A percentile compares a stretch with the other conserved stretches of the same genome.
These are phyloP conservation scores for Arctia plantaginis DNA, from an alignment of 2,888 invertebrate species.

Conservation along the genomic window DNA sequence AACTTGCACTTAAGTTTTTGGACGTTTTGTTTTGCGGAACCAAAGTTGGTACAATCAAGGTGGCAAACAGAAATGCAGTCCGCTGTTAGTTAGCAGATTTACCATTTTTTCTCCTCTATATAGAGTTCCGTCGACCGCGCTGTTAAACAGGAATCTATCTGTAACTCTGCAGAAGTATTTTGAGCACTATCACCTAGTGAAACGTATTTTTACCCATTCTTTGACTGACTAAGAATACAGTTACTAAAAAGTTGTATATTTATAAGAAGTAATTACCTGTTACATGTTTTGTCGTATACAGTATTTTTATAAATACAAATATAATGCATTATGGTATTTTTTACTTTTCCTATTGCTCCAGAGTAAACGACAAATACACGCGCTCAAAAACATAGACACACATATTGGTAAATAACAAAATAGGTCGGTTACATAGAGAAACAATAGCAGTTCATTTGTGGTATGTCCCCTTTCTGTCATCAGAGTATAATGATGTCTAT, in stretches of 20 bases:
- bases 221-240: not conserved
- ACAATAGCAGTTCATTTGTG: not conserved
- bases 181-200: not conserved
- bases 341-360: not conserved
- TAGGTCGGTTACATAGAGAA: not conserved
- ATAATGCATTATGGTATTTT: not conserved
- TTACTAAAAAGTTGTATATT: not conserved
- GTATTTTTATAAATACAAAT: too few species aligned
- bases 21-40: not conserved
- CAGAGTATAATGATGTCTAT: not conserved
- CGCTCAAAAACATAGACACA: not conserved
- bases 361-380: not conserved
- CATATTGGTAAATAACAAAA: not conserved
- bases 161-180: not conserved
- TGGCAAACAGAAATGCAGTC: not conserved
- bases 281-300: not conserved
- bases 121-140: not conserved
- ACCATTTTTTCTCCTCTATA: not conserved
- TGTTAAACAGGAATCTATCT: not conserved
- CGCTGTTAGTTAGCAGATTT: too few species aligned
- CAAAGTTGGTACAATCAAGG: not conserved
- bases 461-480: not conserved
- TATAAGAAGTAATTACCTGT: not conserved
- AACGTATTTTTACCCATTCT: not conserved
- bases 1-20: not conserved